phyloP scores from a whole-genome alignment of 2,113 vertebrate species.

The Hypomesus transpacificus region DNA sequence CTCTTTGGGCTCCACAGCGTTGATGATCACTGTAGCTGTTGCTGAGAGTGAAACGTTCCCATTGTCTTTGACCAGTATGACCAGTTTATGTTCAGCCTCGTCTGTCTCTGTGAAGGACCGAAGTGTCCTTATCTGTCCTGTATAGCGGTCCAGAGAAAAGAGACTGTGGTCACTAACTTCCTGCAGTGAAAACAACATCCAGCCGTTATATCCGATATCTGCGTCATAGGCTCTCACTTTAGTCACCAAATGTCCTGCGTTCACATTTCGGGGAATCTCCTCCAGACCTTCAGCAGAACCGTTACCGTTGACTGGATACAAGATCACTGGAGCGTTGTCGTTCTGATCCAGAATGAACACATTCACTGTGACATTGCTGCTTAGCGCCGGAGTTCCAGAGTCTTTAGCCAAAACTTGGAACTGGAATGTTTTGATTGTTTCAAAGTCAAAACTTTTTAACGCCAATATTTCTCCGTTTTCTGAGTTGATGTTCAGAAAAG shows the following conservation, averaged over 20 bases:
- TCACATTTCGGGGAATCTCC: constrained; percentile 24
- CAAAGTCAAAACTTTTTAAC: constrained; percentile 53
- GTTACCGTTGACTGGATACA: constrained; percentile 4
- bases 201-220: constrained; percentile 35
- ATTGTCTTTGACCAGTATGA: constrained; percentile 30
- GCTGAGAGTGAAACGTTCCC: constrained; percentile 26
- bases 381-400: constrained; percentile 31
- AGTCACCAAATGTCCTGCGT: constrained; percentile 23
- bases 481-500: constrained; percentile 39
- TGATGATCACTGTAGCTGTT: constrained; percentile 20
- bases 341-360: constrained; percentile 32
- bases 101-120: constrained; percentile 27
- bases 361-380: constrained; percentile 36
- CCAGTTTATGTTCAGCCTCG: constrained; percentile 20
- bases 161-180: constrained; percentile 24
- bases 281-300: constrained; percentile 13
- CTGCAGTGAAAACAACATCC: constrained; percentile 24
- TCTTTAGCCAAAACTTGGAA: constrained; percentile 38
- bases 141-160: constrained; percentile 22
- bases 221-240: constrained; percentile 27
- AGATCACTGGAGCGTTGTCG: constrained; percentile 37
- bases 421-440: constrained; percentile 28
- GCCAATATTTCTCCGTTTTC: constrained; percentile 47
- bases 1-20: constrained; percentile 13
- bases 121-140: constrained; percentile 34